Evolutionary conservation across 2,797 vertebrate species (phyloP).

Genomic region (Ceryle rudis): DNA sequence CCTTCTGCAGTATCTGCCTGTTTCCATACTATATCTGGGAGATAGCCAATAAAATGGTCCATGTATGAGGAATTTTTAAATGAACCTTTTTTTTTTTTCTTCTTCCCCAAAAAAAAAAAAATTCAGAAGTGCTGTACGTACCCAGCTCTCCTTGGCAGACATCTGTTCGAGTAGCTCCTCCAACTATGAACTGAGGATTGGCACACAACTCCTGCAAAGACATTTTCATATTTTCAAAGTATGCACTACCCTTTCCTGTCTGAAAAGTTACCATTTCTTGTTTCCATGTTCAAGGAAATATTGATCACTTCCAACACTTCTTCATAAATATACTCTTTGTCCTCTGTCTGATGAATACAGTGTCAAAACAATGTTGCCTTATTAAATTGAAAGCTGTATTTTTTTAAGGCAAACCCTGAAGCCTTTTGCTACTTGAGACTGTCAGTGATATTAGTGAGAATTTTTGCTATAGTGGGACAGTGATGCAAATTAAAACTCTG

Average conservation of each 20-base stretch:
- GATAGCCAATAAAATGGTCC: neutral
- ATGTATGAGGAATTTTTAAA: neutral
- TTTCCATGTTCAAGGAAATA: neutral
- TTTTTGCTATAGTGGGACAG: neutral
- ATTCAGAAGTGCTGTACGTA: slow-evolving; percentile 65
- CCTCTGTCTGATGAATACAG: neutral
- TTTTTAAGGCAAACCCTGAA: neutral
- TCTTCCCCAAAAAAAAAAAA: neutral
- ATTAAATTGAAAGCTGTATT: neutral
- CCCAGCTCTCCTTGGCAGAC: slow-evolving; percentile 91
- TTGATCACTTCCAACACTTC: neutral
- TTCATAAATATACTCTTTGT: neutral
- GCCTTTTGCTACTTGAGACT: neutral
- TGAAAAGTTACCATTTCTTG: neutral
- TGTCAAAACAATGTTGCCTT: neutral
- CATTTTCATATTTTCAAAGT: slow-evolving; percentile 13
- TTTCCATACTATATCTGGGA: neutral
- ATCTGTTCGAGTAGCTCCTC: slow-evolving; percentile 90
- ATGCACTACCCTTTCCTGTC: neutral
- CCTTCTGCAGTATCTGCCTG: neutral
- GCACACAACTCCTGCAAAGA: slow-evolving; percentile 85
- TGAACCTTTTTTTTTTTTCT: neutral
- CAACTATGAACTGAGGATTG: slow-evolving; percentile 89
- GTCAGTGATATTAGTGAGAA: neutral
- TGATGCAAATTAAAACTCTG: neutral